Conservation (phyloP, 2,888 invertebrate genomes). For the Rotaria sp. region DNA sequence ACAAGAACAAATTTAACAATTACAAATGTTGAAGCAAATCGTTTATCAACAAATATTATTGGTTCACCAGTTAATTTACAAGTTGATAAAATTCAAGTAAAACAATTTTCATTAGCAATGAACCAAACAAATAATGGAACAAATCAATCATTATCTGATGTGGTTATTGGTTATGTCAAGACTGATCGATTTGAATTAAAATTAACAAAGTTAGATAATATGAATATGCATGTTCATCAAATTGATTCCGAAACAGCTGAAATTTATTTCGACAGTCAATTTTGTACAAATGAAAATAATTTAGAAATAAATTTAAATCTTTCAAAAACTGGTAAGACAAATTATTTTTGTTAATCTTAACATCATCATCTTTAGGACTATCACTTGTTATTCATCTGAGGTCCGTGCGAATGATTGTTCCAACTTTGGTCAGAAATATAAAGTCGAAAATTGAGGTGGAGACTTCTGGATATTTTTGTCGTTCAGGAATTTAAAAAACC, state of each 20-base stretch:
- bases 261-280: neutral
- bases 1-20: neutral
- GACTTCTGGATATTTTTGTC: too few species aligned
- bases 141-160: neutral
- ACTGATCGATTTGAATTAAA: conserved; percentile 20
- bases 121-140: neutral
- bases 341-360: neutral
- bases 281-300: neutral
- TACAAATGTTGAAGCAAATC: neutral
- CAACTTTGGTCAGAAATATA: too few species aligned
- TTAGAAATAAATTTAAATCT: neutral
- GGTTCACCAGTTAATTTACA: neutral
- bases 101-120: neutral
- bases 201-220: neutral
- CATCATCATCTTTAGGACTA: too few species aligned
- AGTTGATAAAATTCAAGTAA: neutral
- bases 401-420: too few species aligned
- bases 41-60: neutral
- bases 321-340: neutral
- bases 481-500: too few species aligned
- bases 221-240: neutral
- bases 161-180: neutral
- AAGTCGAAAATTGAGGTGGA: too few species aligned
- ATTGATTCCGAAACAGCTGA: conserved; percentile 11
- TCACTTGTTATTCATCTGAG: too few species aligned